Conservation (phyloP, 2,888 invertebrate genomes). For the Eulithis testata region DNA sequence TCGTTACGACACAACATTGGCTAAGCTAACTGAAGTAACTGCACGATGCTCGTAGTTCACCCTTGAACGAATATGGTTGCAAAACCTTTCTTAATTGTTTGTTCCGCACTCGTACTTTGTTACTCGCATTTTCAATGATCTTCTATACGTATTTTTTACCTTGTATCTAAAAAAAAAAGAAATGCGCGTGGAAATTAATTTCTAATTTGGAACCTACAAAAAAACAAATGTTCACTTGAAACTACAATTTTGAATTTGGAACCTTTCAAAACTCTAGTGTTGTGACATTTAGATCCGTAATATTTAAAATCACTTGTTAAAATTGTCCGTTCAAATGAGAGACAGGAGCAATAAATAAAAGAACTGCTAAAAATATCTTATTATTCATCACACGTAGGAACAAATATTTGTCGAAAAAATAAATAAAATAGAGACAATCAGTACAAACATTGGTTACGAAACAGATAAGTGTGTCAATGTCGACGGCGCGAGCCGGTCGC, state of each 20-base stretch:
- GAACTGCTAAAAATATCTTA: neutral
- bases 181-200: too few relatives aligned
- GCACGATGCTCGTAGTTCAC: constrained; percentile 16
- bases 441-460: constrained; percentile 65
- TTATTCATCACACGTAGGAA: constrained; percentile 15
- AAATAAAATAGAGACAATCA: constrained; percentile 57
- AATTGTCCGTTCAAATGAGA: too few relatives aligned
- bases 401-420: constrained; percentile 48
- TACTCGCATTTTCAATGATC: too few relatives aligned
- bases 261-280: too few relatives aligned
- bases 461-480: constrained; percentile 72
- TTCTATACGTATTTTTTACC: too few relatives aligned
- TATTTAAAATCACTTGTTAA: too few relatives aligned
- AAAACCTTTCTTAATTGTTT: constrained; percentile 15
- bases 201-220: too few relatives aligned
- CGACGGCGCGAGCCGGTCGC: constrained; percentile 54
- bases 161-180: too few relatives aligned
- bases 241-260: too few relatives aligned
- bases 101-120: constrained; percentile 8
- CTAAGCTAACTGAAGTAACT: constrained; percentile 17
- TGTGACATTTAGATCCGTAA: too few relatives aligned
- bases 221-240: too few relatives aligned
- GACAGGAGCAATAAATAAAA: too few relatives aligned
- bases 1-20: constrained; percentile 8
- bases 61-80: constrained; percentile 23